Evolutionary conservation across 2,113 vertebrate genomes (phyloP).

Genomic region (Tinamus guttatus): DNA sequence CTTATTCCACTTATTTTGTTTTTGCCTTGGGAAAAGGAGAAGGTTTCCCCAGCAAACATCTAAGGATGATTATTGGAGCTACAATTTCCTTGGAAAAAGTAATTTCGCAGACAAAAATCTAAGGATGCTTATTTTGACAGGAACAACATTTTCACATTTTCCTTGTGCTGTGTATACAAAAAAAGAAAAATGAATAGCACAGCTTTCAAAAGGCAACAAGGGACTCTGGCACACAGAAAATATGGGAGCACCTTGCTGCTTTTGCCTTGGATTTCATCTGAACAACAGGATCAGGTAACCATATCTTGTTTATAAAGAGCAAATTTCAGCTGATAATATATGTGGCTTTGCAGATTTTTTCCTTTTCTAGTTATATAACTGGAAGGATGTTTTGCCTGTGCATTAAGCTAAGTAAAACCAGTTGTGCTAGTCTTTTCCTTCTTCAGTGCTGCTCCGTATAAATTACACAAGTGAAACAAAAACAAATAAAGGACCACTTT

Average conservation of each 20-base stretch:
- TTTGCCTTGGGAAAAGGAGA: neutral
- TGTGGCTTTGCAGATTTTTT: constrained; percentile 59
- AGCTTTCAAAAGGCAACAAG: constrained; percentile 44
- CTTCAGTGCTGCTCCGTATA: constrained; percentile 38
- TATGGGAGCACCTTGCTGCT: neutral
- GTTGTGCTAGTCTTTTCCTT: constrained; percentile 33
- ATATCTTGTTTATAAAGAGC: constrained; percentile 57
- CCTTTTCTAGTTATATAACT: constrained; percentile 29
- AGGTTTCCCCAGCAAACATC: neutral
- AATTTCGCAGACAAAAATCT: constrained; percentile 7
- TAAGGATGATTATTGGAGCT: neutral
- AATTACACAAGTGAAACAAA: constrained; percentile 53
- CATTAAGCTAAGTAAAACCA: constrained; percentile 64
- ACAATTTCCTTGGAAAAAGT: constrained; percentile 36
- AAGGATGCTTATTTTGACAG: neutral
- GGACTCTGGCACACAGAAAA: constrained; percentile 28
- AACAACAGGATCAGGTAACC: constrained; percentile 49
- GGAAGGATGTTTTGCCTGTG: constrained; percentile 33
- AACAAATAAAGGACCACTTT: constrained; percentile 63
- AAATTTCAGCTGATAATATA: constrained; percentile 54
- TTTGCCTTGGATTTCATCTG: constrained; percentile 32
- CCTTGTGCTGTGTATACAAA: neutral
- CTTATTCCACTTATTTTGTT: neutral
- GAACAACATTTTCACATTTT: no score
- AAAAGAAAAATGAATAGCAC: neutral